A percentile compares a stretch with the other conserved stretches of the same genome.
These are phyloP conservation scores for Tylochromis polylepis DNA, from an alignment of 2,113 vertebrate genomes.

Conservation along the genomic window DNA sequence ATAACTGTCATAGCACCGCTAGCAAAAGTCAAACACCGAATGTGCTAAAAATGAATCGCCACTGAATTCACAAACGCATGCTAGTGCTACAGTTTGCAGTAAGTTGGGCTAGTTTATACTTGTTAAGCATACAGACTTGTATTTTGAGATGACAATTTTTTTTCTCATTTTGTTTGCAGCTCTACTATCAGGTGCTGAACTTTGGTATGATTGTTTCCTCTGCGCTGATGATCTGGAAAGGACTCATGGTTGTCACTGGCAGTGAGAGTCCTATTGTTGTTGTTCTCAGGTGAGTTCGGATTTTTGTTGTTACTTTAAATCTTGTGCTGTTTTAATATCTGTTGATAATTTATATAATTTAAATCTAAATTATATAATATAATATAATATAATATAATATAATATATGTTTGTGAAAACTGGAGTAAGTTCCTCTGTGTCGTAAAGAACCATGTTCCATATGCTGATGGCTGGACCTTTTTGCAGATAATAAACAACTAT, in stretches of 20 bases:
- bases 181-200: constrained; percentile 97
- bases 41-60: background rate
- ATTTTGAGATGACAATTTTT: background rate
- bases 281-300: constrained; percentile 84
- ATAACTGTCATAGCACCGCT: background rate
- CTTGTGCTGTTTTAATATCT: background rate
- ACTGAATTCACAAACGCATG: background rate
- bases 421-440: background rate
- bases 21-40: background rate
- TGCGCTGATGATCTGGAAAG: constrained; percentile 99
- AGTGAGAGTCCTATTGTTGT: constrained; percentile 98
- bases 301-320: background rate
- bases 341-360: background rate
- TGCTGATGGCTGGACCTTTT: background rate
- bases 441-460: background rate
- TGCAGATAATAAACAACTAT: background rate
- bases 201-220: constrained; percentile 99
- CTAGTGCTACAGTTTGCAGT: too few relatives aligned
- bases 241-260: constrained; percentile 95
- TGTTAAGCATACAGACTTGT: fast-evolving
- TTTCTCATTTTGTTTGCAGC: constrained; percentile 61
- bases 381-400: too few relatives aligned
- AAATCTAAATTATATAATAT: too few relatives aligned
- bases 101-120: background rate
- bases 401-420: background rate